Base-by-base conservation (phyloP, 2,888 invertebrate genomes). In the Pollenia angustigena region DNA sequence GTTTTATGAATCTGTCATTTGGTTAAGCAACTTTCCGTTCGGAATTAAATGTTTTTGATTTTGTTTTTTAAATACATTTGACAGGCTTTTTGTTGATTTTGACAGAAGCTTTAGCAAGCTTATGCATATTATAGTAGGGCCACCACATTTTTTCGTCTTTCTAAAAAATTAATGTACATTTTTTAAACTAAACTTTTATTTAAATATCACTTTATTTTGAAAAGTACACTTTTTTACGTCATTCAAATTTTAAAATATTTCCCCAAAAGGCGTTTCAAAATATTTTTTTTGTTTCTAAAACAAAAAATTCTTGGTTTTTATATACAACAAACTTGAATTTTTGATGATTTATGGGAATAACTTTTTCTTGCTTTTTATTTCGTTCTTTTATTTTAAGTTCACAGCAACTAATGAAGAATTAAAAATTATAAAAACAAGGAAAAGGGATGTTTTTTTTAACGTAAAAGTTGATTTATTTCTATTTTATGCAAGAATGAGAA, bases 381-480 rank as follows among this genome's bases (percentile, higher is more conserved):
- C 23, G 16, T 23, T 9, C 14, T 23, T 14, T 1, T 40, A 4
- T 42, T 40, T 62, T 62, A 14, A 16, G n/a, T 42, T 23, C 32
- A 10, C 48, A 48, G 66, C 12, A 23, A 50, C 18, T 6, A 4
- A 46, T 7, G 8, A 46, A 18, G 10, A 64, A 46, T 14, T 46
- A 18, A 46, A 64, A 64, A 68, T 32, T 68, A 10, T 32, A 46
- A 2, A 23, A 23, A 23, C 23, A 23, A 23, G 23, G 23, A 23
- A 23, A 23, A 23, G 3, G 2, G 2, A 23, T 23, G 23, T 10
- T 62, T 4, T 68, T 48, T 62, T n/a, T 14, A 68, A 68, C 48
- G 18, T 68, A 32, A 48, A 48, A n/a, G 66, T 14, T 68, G 66
- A 68, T 68, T 68, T 48, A 68, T 68, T 68, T 68, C 10, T 16